These are phyloP conservation scores for Psephotus haematonotus DNA, from an alignment of 2,113 vertebrate genomes.

Conservation along the genomic window DNA sequence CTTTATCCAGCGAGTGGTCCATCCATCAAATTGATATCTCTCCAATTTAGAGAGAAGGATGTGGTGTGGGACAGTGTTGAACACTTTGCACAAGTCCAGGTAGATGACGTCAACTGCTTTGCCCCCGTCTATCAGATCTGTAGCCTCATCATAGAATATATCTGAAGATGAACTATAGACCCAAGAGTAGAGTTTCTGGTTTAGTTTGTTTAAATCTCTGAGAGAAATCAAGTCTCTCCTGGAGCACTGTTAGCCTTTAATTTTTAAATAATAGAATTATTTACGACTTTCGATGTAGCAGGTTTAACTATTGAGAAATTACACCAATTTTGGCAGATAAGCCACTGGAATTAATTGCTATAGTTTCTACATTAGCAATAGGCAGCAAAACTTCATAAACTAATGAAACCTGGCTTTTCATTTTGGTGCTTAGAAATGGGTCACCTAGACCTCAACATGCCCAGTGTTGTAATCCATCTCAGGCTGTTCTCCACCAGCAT, in stretches of 20 bases:
- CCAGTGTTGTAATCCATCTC: neutral
- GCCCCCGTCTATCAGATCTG: too few relatives aligned
- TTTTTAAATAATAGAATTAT: neutral
- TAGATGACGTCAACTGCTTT: too few relatives aligned
- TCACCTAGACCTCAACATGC: neutral
- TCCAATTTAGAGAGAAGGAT: too few relatives aligned
- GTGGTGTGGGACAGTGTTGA: too few relatives aligned
- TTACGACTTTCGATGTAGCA: neutral
- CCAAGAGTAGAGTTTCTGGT: neutral
- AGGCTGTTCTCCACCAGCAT: neutral
- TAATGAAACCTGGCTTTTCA: neutral
- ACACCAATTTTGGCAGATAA: neutral
- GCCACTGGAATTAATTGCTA: neutral
- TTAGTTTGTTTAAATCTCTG: neutral
- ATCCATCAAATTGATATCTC: too few relatives aligned
- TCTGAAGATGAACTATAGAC: neutral
- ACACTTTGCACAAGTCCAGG: too few relatives aligned
- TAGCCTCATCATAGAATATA: neutral
- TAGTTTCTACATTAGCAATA: neutral
- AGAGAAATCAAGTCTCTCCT: neutral
- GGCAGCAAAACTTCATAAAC: neutral
- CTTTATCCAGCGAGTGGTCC: too few relatives aligned
- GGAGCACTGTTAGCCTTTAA: neutral
- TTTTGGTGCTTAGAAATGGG: neutral
- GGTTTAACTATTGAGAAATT: neutral